Evolutionary conservation across 2,888 invertebrate species (phyloP).

Genomic region (Aspidapion aeneum): DNA sequence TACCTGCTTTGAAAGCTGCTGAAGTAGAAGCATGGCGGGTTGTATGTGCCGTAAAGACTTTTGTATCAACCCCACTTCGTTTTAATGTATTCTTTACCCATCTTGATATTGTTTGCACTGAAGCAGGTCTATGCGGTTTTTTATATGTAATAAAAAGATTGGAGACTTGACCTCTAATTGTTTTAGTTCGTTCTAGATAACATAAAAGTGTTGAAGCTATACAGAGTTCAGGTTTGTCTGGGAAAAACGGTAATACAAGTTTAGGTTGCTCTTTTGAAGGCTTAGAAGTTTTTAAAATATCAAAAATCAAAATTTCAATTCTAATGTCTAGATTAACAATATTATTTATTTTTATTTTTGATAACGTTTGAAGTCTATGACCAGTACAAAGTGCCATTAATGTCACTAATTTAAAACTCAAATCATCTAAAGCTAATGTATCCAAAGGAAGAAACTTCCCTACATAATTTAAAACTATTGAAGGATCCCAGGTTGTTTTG

Average conservation of each 20-base stretch:
- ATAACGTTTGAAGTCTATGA: slow-evolving; percentile 6
- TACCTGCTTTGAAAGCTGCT: neutral
- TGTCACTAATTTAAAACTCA: neutral
- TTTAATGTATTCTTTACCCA: slow-evolving; percentile 3
- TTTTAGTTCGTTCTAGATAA: neutral
- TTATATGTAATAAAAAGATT: slow-evolving; percentile 2
- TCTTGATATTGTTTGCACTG: neutral
- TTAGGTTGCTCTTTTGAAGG: neutral
- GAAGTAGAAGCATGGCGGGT: slow-evolving; percentile 1
- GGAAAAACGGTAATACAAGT: neutral
- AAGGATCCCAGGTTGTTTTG: slow-evolving; percentile 3
- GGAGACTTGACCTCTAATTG: neutral
- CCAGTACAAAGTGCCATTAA: neutral
- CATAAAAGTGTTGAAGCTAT: neutral
- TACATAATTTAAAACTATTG: neutral
- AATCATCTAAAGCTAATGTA: neutral
- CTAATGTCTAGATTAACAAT: neutral
- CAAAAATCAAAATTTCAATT: slow-evolving; percentile 3
- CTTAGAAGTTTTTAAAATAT: slow-evolving; percentile 2
- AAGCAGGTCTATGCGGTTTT: slow-evolving; percentile 2
- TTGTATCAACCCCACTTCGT: slow-evolving; percentile 1
- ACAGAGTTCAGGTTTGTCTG: neutral
- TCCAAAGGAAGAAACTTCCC: neutral
- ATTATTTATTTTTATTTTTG: slow-evolving; percentile 3
- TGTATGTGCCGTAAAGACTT: neutral